phyloP scores from a whole-genome alignment of 2,797 vertebrate species.

The Silurus lanzhouensis region DNA sequence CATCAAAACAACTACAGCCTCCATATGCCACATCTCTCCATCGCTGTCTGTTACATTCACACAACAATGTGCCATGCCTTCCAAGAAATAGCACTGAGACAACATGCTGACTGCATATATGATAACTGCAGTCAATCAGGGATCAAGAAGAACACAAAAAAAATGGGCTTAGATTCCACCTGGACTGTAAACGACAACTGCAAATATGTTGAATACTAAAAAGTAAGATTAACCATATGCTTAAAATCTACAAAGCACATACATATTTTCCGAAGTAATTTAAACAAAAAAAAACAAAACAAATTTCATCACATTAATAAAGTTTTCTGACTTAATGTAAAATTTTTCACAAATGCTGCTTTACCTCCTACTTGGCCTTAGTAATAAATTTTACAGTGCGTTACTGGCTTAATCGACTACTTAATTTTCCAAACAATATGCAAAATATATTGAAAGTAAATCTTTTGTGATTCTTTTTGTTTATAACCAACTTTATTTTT shows the following conservation, averaged over 20 bases:
- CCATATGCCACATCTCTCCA: slow-evolving; percentile 41
- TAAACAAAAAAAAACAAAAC: too few relatives aligned
- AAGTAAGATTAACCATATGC: not conserved
- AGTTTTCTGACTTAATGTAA: too few relatives aligned
- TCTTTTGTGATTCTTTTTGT: slow-evolving; percentile 22
- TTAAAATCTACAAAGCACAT: not conserved
- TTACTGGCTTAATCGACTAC: not conserved
- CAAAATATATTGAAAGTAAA: slow-evolving; percentile 1
- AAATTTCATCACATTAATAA: too few relatives aligned
- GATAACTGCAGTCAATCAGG: slow-evolving; percentile 2
- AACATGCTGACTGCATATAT: slow-evolving; percentile 49
- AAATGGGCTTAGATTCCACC: slow-evolving; percentile 2
- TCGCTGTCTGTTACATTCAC: slow-evolving; percentile 28
- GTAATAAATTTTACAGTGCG: not conserved
- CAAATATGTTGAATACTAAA: not conserved
- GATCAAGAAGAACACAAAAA: not conserved
- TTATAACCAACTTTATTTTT: slow-evolving; percentile 38
- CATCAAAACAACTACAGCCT: slow-evolving; percentile 58
- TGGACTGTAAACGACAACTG: not conserved
- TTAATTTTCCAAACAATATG: not conserved
- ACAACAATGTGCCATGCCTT: not conserved
- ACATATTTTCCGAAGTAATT: not conserved
- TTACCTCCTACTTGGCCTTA: not conserved
- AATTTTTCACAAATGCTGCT: too few relatives aligned
- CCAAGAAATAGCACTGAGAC: slow-evolving; percentile 42